Percentiles rank a stretch among this genome's conserved stretches.
phyloP scores from a whole-genome alignment of 2,797 vertebrate species.

The Austrolebias charrua region DNA sequence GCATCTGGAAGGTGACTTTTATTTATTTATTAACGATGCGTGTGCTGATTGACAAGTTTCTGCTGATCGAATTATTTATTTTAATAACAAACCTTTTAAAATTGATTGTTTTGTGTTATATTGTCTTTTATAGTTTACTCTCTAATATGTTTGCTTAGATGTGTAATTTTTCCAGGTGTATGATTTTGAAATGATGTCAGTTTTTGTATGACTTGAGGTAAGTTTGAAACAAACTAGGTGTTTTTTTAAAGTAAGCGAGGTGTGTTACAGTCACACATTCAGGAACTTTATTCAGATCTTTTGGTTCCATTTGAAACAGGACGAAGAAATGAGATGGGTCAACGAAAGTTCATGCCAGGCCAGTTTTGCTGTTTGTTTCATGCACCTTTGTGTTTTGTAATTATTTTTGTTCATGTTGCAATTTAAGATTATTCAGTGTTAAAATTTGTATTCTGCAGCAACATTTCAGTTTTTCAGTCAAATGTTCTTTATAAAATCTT shows the following conservation, averaged over 20 bases:
- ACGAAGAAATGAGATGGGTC: conserved; percentile 4
- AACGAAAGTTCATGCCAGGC: conserved; percentile 26
- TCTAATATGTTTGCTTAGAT: background rate
- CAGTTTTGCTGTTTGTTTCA: background rate
- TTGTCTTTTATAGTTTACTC: background rate
- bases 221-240: background rate
- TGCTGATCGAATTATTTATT: conserved; percentile 12
- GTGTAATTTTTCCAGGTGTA: accelerated
- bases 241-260: background rate
- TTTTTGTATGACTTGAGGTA: background rate
- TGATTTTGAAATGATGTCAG: too few relatives aligned
- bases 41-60: background rate
- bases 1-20: conserved; percentile 26
- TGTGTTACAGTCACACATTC: background rate
- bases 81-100: background rate
- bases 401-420: background rate
- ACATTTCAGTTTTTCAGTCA: background rate
- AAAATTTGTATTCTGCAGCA: background rate
- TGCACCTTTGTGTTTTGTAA: background rate
- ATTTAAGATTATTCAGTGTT: background rate
- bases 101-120: conserved; percentile 14
- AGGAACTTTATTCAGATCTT: background rate
- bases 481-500: background rate
- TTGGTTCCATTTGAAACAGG: conserved; percentile 15
- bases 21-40: conserved; percentile 45